Percentiles rank a stretch among this genome's conserved stretches.
Conservation (phyloP, 2,888 invertebrate species). For the Apamea anceps region DNA sequence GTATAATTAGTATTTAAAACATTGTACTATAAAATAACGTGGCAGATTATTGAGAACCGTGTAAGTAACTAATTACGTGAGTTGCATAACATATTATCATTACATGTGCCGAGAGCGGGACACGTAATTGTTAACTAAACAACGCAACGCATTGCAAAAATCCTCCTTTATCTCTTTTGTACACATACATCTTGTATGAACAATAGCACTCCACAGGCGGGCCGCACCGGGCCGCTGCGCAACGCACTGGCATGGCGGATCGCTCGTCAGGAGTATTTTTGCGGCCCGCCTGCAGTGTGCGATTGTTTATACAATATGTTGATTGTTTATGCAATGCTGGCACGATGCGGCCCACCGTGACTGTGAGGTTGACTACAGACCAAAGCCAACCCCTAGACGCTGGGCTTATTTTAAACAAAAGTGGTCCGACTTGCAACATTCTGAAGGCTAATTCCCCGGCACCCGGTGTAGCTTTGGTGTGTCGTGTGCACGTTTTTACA, state of each 20-base stretch:
- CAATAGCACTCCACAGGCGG: background rate
- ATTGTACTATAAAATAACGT: background rate
- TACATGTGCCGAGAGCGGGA: background rate
- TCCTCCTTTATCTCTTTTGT: background rate
- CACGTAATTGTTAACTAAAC: background rate
- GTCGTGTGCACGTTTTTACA: no score
- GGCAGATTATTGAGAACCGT: background rate
- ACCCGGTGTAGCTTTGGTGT: background rate
- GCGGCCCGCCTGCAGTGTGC: background rate
- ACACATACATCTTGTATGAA: background rate
- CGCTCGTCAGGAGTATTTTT: background rate
- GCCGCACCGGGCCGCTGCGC: background rate
- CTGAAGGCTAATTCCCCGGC: no score
- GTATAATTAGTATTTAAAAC: background rate
- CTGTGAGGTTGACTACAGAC: background rate
- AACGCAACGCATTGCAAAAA: no score
- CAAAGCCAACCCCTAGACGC: background rate
- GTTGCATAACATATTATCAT: background rate
- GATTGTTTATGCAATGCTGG: background rate
- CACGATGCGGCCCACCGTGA: background rate
- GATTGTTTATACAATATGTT: no score
- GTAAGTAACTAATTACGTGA: background rate
- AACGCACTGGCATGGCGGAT: background rate
- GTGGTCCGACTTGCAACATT: no score
- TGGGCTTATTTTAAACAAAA: background rate